Conservation (phyloP, 2,113 vertebrate species). For the Lota lota region DNA sequence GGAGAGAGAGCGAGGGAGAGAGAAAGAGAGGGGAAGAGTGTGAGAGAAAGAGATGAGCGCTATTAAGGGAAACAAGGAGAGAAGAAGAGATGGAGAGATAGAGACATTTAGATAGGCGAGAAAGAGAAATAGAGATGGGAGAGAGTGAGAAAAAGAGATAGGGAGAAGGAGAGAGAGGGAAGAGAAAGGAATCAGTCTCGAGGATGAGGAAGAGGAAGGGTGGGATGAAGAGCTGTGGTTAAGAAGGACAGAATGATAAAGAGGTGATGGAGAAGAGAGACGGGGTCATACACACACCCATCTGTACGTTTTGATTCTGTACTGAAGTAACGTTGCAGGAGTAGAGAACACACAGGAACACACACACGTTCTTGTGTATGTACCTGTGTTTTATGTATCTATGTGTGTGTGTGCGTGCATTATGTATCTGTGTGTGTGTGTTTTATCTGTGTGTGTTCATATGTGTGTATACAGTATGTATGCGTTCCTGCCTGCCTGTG, state of each 20-base stretch:
- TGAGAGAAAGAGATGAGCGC: background rate
- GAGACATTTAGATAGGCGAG: background rate
- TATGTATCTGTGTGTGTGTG: no score
- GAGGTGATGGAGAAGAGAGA: no score
- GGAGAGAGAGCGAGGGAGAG: no score
- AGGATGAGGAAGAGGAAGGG: constrained; percentile 53
- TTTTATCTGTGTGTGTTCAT: constrained; percentile 71
- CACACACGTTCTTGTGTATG: no score
- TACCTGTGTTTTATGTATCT: no score
- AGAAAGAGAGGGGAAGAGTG: background rate
- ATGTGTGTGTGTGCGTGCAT: no score
- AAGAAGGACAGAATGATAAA: no score
- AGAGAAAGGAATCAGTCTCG: constrained; percentile 13
- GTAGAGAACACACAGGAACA: no score
- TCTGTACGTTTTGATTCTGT: no score
- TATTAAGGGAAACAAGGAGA: background rate
- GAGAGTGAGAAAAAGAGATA: constrained; percentile 25
- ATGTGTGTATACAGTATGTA: constrained; percentile 32
- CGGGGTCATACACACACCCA: no score
- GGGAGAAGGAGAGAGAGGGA: background rate
- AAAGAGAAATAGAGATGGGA: constrained; percentile 38
- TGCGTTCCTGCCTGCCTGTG: constrained; percentile 1
- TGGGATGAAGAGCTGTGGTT: constrained; percentile 59
- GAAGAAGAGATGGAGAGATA: no score
- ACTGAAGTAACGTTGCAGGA: no score